Base-by-base conservation (phyloP, 2,888 invertebrate species). In the Drosophila paucipuncta region DNA sequence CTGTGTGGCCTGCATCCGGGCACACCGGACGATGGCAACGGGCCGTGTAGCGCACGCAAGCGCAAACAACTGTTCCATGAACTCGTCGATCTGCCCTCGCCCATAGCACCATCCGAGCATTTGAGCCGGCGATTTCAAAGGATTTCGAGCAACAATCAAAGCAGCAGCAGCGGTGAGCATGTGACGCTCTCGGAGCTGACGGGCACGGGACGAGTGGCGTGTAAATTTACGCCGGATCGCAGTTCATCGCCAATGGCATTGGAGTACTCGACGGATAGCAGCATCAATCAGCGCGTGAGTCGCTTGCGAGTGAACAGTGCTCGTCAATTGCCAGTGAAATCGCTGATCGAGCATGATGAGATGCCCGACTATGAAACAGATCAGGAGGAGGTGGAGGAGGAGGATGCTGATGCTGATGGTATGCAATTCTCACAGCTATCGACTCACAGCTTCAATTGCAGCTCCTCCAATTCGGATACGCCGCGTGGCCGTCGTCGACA, bases 371-470 rank as follows among this genome's bases (percentile, higher is more conserved):
- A 43, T n/a, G 79, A 64, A 47, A 47, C 25, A 16, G 47, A 57
- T 39, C 37, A 57, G n/a, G 57, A 57, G 11, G 54, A 55, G 4
- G 41, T 41, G 5, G 73, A 73, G 4, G 41, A 73, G 11, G 90
- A 86, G 9, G 82, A 85, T 11, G 86, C 89, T 5, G 91, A 91
- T 9, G 90, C 89, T 9, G 91, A 91, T n/a, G 83, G 72, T 13
- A 92, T 93, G 92, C 93, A 91, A 57, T 30, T 92, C 31, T 91
- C 91, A 82, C 93, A 91, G 64, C 28, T 92, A n/a, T 91, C 91
- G 3, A 83, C 81, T 10, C 75, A 85, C 2, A 91, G 91, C 39
- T 83, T 85, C 11, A 91, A 85, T 61, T 91, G 89, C 13, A 89
- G 90, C 49, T 92, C 91, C 1, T 91, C 92, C 6, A 91, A 89